phyloP scores from a whole-genome alignment of 2,113 vertebrate genomes.

The Hippolais icterina region DNA sequence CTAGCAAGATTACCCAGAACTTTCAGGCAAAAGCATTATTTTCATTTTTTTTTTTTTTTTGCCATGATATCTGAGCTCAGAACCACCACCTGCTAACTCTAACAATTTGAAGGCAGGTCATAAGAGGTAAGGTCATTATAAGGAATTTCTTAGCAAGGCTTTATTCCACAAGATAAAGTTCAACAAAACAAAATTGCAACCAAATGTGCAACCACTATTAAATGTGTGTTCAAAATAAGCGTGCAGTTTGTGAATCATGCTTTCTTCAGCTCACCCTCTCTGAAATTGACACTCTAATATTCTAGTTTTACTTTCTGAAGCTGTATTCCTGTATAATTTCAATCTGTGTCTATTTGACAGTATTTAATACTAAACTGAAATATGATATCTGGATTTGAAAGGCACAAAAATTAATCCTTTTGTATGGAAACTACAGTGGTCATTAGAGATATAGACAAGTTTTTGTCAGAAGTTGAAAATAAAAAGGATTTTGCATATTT shows the following conservation, averaged over 20 bases:
- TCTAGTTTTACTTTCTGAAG: background rate
- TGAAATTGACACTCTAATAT: background rate
- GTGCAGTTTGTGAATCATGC: rapidly evolving
- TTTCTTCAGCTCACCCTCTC: background rate
- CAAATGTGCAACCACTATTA: background rate
- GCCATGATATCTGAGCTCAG: background rate
- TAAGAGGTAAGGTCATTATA: background rate
- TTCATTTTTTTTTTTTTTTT: background rate
- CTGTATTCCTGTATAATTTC: background rate
- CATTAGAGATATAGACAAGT: background rate
- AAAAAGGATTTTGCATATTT: background rate
- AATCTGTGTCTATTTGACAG: background rate
- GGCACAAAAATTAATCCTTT: background rate
- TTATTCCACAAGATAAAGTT: background rate
- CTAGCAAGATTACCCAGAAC: background rate
- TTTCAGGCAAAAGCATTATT: background rate
- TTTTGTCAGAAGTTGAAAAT: background rate
- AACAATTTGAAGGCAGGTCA: background rate
- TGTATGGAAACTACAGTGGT: background rate
- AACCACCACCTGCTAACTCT: conserved; percentile 1
- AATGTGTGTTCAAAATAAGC: background rate
- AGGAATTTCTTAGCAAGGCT: background rate
- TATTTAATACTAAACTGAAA: background rate
- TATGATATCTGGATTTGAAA: background rate
- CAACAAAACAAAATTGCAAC: background rate